Percentiles rank a stretch among this genome's conserved stretches.
phyloP scores from a whole-genome alignment of 2,888 invertebrate genomes.

The Phanerotoma sp. region DNA sequence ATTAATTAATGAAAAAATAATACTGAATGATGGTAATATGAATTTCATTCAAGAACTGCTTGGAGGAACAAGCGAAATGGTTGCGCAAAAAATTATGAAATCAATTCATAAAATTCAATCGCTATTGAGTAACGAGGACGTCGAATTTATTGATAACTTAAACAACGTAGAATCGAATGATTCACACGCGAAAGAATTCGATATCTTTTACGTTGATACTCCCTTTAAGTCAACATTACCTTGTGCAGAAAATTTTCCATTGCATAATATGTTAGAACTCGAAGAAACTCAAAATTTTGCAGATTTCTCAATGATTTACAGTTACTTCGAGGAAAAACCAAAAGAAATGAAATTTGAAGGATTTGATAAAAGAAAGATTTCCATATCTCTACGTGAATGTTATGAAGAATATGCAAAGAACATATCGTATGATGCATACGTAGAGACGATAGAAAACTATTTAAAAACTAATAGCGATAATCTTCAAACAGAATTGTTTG shows the following conservation, averaged over 20 bases:
- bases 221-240: slow-evolving; percentile 39
- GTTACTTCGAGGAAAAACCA: background rate
- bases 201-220: slow-evolving; percentile 42
- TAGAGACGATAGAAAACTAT: slow-evolving; percentile 63
- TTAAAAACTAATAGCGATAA: slow-evolving; percentile 62
- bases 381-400: slow-evolving; percentile 42
- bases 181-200: slow-evolving; percentile 11
- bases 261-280: slow-evolving; percentile 46
- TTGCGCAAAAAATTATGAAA: slow-evolving; percentile 64
- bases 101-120: slow-evolving; percentile 54
- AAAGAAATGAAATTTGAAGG: slow-evolving; percentile 48
- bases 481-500: slow-evolving; percentile 82
- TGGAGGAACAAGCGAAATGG: slow-evolving; percentile 62
- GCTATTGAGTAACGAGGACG: slow-evolving; percentile 39
- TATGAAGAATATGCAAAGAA: slow-evolving; percentile 56
- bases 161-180: slow-evolving; percentile 20
- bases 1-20: no score
- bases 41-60: slow-evolving; percentile 64
- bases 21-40: slow-evolving; percentile 63
- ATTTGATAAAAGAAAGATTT: slow-evolving; percentile 64
- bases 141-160: slow-evolving; percentile 38
- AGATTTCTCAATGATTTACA: slow-evolving; percentile 46
- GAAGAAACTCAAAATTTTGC: slow-evolving; percentile 29
- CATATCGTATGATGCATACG: slow-evolving; percentile 64
- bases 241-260: slow-evolving; percentile 43